Conservation (phyloP, 2,113 vertebrate species). For the Tachysurus fulvidraco region DNA sequence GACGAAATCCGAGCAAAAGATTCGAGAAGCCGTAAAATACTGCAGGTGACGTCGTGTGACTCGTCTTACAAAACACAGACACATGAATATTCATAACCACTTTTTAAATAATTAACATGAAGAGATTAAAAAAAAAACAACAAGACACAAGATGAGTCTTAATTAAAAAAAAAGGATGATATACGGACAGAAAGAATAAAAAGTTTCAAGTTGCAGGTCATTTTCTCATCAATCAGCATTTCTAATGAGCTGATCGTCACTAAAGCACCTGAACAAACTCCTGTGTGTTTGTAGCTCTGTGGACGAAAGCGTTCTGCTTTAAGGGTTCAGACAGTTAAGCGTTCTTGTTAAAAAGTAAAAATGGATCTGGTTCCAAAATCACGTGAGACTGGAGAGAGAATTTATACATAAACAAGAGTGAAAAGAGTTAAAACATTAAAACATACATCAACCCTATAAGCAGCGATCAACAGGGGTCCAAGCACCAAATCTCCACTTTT, state of each 20-base stretch:
- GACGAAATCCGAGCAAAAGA: conserved; percentile 31
- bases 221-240: background rate
- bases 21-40: background rate
- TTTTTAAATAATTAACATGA: conserved; percentile 73
- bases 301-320: background rate
- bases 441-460: background rate
- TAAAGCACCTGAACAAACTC: background rate
- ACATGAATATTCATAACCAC: conserved; percentile 59
- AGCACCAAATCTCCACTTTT: background rate
- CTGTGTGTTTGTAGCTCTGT: background rate
- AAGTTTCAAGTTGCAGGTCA: conserved; percentile 63
- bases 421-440: background rate
- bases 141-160: conserved; percentile 33
- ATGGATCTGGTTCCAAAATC: background rate
- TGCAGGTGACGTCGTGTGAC: conserved; percentile 39
- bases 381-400: background rate
- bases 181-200: conserved; percentile 2
- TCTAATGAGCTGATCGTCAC: background rate
- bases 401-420: background rate
- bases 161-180: conserved; percentile 31
- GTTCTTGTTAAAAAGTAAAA: no score
- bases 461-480: background rate
- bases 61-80: conserved; percentile 63
- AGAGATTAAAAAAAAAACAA: conserved; percentile 60
- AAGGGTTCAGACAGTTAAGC: background rate